A percentile compares a stretch with the other conserved stretches of the same genome.
Conservation (phyloP, 2,797 vertebrate genomes). For the Allobates femoralis region DNA sequence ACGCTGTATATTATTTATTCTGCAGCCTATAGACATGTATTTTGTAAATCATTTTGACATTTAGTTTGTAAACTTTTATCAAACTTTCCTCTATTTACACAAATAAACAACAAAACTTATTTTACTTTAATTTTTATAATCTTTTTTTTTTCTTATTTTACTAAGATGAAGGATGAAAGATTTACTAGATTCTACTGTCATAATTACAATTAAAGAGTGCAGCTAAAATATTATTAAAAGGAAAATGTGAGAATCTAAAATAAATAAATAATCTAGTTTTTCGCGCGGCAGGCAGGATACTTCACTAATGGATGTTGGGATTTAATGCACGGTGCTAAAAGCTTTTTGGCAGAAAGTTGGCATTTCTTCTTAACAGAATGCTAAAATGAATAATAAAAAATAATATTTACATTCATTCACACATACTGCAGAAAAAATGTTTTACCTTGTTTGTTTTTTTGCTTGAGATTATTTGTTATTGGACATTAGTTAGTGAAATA, state of each 20-base stretch:
- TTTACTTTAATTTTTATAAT: not conserved
- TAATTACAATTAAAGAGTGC: slow-evolving; percentile 9
- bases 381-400: not conserved
- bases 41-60: too few relatives aligned
- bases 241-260: slow-evolving; percentile 5
- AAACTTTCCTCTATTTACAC: not conserved
- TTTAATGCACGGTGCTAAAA: slow-evolving; percentile 23
- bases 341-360: slow-evolving; percentile 45
- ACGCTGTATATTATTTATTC: too few relatives aligned
- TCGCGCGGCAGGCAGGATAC: not conserved
- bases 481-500: not conserved
- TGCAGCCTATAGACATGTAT: too few relatives aligned
- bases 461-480: not conserved
- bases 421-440: not conserved
- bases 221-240: slow-evolving; percentile 7
- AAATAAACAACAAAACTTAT: not conserved
- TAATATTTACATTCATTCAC: slow-evolving; percentile 1
- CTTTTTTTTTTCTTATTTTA: too few relatives aligned
- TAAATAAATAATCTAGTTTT: not conserved
- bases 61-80: not conserved
- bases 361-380: slow-evolving; percentile 35
- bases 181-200: not conserved
- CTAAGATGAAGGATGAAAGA: not conserved
- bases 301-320: slow-evolving; percentile 41
- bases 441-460: not conserved